Evolutionary conservation across 2,888 invertebrate genomes (phyloP), one percentile per base, ranked within the genome.

Genomic region (Reticulitermes lucifugus): DNA sequence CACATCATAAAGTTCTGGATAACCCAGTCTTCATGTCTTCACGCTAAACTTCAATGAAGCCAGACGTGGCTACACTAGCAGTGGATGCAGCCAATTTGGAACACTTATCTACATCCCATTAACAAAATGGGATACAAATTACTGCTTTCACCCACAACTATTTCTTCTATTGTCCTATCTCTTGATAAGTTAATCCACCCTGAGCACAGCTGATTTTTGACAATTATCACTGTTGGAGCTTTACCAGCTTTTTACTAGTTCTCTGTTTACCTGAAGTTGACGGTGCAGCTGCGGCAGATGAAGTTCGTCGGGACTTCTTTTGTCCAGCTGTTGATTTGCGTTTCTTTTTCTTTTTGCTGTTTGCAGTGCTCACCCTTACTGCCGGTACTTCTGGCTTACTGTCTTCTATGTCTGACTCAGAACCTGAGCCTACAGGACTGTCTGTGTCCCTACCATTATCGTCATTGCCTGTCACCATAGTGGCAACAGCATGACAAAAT

Each of bases 341-440:
- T 21, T 65, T 84, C 79, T 84, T 84, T 46, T 84, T 84, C 70
- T 84, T 84, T 46, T 84, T 84, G 79, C 21, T 43, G 79, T 35
- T 70, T 7, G 29, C 60, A 59, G 41, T 80, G 29, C 60, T 80
- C 22, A 60, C n/a, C 35, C 60, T 80, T 59, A n/a, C 35, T 60
- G 35, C 29, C 18, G 59, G 60, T 41, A 80, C n/a, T 29, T 59
- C 60, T 46, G 59, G 84, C 65, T 79, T 84, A 41, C 41, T 29
- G 41, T 84, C 77, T 5, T 79, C n/a, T 14, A 18, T 18, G 10
- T 79, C 79, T 70, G 84, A 79, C 9, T 70, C 79, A 9, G 84
- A 84, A 65, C 46, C 70, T 29, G 84, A 84, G 41, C 35, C 65
- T 1, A 43, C 41, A 14, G 70, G n/a, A 71, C 29, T 71, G 18